Percentiles rank a stretch among this genome's conserved stretches.
Conservation (phyloP, 2,888 invertebrate genomes). For the Phaonia tiefii region DNA sequence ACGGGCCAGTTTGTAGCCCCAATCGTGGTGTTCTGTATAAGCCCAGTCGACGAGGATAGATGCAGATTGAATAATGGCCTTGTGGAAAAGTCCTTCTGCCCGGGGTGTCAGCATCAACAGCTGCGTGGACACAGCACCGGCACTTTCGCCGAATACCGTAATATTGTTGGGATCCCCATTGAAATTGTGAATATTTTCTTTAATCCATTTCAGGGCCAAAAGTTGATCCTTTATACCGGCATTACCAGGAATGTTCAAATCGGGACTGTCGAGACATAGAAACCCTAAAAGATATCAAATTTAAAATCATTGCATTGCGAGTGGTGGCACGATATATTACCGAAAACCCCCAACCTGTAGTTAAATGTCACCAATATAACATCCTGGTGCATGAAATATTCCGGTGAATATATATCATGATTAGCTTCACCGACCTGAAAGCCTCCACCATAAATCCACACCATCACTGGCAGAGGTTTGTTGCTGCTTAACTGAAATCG, state of each 20-base stretch:
- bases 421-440: conserved; percentile 77
- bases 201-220: conserved; percentile 81
- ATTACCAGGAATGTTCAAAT: conserved; percentile 81
- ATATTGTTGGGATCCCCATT: conserved; percentile 82
- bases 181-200: conserved; percentile 80
- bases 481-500: background rate
- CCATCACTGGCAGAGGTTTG: conserved; percentile 75
- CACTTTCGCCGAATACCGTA: conserved; percentile 82
- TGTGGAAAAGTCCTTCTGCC: conserved; percentile 79
- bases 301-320: background rate
- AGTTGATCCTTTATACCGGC: conserved; percentile 82
- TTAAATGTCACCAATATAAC: conserved; percentile 79
- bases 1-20: conserved; percentile 74
- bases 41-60: conserved; percentile 75
- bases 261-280: conserved; percentile 80
- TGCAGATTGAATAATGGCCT: conserved; percentile 78
- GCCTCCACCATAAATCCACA: conserved; percentile 81
- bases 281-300: conserved; percentile 78
- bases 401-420: conserved; percentile 75
- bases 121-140: conserved; percentile 81
- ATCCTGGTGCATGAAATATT: conserved; percentile 78
- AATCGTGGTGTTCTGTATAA: conserved; percentile 69
- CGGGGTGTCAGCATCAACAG: conserved; percentile 81
- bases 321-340: conserved; percentile 77
- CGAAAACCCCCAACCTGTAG: conserved; percentile 81